A percentile compares a stretch with the other conserved stretches of the same genome.
Conservation (phyloP, 2,113 vertebrate genomes). For the Rhinoderma darwinii region DNA sequence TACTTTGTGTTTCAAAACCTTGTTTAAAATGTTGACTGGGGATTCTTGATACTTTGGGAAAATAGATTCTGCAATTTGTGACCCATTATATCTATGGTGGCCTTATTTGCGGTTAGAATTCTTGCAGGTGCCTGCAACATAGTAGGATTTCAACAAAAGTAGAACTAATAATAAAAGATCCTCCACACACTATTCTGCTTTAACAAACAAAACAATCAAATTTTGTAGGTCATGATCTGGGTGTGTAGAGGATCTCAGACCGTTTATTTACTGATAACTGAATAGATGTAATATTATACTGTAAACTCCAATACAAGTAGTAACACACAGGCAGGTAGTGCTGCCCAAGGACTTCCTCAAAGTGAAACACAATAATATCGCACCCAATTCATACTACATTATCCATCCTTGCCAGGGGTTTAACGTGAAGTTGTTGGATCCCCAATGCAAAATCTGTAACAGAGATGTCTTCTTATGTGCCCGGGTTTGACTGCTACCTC, state of each 20-base stretch:
- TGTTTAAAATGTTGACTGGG: background rate
- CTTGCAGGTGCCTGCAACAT: background rate
- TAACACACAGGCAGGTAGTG: background rate
- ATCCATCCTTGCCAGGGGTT: background rate
- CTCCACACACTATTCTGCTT: background rate
- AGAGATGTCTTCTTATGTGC: too few species aligned
- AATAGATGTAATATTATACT: background rate
- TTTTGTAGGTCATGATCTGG: conserved; percentile 20
- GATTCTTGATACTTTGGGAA: background rate
- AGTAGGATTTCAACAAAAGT: background rate
- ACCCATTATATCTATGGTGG: background rate
- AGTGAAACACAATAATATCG: background rate
- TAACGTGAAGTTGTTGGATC: too few species aligned
- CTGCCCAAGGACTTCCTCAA: background rate
- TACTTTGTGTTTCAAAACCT: too few species aligned
- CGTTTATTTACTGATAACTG: background rate
- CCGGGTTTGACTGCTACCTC: background rate
- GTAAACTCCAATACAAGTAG: background rate
- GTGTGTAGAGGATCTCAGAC: background rate
- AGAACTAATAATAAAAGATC: background rate
- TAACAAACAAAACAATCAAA: background rate
- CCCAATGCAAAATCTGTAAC: background rate
- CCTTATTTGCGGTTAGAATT: background rate
- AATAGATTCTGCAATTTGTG: background rate
- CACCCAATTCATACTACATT: background rate